Percentiles rank a stretch among this genome's conserved stretches.
Conservation (phyloP, 2,113 vertebrate genomes). For the Alosa alosa region DNA sequence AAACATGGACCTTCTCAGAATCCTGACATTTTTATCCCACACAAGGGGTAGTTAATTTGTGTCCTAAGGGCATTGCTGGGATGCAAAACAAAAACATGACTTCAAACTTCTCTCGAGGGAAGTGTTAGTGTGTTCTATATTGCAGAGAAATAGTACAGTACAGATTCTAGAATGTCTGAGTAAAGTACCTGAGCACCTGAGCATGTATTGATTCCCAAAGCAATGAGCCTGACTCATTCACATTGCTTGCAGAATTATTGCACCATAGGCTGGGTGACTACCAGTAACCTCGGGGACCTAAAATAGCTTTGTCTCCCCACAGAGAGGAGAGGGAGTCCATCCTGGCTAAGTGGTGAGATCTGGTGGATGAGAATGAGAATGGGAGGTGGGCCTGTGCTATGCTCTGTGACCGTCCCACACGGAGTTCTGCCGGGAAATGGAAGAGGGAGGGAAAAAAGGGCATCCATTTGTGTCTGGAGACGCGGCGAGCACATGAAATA, state of each 20-base stretch:
- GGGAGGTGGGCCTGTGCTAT: neutral
- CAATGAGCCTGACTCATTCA: too few relatives aligned
- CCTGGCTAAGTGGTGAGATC: neutral
- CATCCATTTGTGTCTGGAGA: neutral
- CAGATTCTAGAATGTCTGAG: too few relatives aligned
- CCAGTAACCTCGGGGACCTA: too few relatives aligned
- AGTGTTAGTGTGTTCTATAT: neutral
- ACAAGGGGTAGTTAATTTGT: neutral
- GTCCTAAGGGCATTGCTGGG: neutral
- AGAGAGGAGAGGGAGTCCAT: too few relatives aligned
- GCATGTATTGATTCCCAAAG: too few relatives aligned
- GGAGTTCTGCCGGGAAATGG: neutral
- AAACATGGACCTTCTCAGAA: neutral
- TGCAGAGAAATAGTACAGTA: too few relatives aligned
- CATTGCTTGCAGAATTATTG: too few relatives aligned
- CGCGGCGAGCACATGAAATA: neutral
- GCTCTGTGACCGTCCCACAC: neutral
- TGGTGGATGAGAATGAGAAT: neutral
- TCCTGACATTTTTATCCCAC: neutral
- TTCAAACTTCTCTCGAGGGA: neutral
- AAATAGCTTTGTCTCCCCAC: too few relatives aligned
- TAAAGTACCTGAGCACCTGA: too few relatives aligned
- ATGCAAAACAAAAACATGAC: neutral
- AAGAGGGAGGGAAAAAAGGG: neutral
- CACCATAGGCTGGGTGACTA: too few relatives aligned